Evolutionary conservation across 1,140 invertebrate species (phyloP).

Genomic region (Eumaeus atala): DNA sequence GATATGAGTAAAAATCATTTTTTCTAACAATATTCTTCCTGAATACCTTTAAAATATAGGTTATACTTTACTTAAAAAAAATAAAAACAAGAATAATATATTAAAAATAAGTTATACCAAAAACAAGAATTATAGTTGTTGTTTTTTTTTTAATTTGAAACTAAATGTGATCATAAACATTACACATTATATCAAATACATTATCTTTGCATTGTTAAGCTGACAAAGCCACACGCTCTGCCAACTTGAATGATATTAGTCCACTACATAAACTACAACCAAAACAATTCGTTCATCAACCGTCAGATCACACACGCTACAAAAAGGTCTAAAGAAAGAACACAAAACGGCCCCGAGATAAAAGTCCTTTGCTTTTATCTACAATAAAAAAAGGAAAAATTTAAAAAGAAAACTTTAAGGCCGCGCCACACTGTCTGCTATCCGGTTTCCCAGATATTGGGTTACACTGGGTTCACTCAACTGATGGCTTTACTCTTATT

Average conservation of each 20-base stretch:
- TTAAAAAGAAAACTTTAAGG: conserved; percentile 61
- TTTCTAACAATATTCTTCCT: too few relatives aligned
- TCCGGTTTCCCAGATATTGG: conserved; percentile 67
- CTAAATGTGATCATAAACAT: too few relatives aligned
- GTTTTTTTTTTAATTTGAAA: too few relatives aligned
- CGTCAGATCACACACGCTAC: conserved; percentile 60
- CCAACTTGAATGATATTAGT: conserved; percentile 32
- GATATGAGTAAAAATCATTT: too few relatives aligned
- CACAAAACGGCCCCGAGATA: conserved; percentile 48
- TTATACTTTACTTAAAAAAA: too few relatives aligned
- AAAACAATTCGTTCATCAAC: conserved; percentile 63
- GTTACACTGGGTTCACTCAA: conserved; percentile 52
- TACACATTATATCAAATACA: conserved; percentile 1
- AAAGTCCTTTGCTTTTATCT: conserved; percentile 60
- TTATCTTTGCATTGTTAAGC: conserved; percentile 13
- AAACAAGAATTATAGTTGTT: too few relatives aligned
- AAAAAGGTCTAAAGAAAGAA: conserved; percentile 49
- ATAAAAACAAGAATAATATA: too few relatives aligned
- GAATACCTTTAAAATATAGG: too few relatives aligned
- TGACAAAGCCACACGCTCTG: conserved; percentile 35
- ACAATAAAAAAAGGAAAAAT: conserved; percentile 52
- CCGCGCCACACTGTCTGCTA: conserved; percentile 72
- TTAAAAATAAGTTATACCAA: too few relatives aligned
- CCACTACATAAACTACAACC: conserved; percentile 42
- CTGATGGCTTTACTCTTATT: conserved; percentile 59